Evolutionary conservation across 2,888 invertebrate genomes (phyloP).

Genomic region (Copidosoma aretas): DNA sequence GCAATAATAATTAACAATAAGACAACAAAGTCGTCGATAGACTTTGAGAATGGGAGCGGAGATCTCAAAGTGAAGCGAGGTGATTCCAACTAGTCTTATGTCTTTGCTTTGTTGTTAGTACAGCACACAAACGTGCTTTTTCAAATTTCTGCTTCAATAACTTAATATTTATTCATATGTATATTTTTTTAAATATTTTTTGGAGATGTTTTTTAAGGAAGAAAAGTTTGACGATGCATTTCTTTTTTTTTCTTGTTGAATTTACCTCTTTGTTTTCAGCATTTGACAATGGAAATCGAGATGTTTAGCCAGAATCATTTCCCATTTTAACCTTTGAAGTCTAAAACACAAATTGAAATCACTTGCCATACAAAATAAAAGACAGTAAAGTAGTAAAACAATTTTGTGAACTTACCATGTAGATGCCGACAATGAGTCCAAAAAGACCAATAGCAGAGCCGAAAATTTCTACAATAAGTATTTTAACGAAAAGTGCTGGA

Average conservation of each 20-base stretch:
- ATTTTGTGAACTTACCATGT: slow-evolving; percentile 69
- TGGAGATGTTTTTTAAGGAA: slow-evolving; percentile 22
- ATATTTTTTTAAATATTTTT: background rate
- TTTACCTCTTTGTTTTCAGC: slow-evolving; percentile 15
- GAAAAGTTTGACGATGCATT: slow-evolving; percentile 14
- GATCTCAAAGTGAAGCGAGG: slow-evolving; percentile 38
- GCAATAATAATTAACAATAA: slow-evolving; percentile 32
- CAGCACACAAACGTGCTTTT: slow-evolving; percentile 17
- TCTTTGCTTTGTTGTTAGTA: slow-evolving; percentile 23
- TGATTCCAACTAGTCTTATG: slow-evolving; percentile 8
- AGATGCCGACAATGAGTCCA: slow-evolving; percentile 97
- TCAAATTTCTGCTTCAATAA: slow-evolving; percentile 15
- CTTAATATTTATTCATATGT: slow-evolving; percentile 12
- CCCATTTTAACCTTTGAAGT: slow-evolving; percentile 83
- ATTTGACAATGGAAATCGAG: slow-evolving; percentile 19
- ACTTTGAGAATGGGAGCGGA: slow-evolving; percentile 35
- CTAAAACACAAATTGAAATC: slow-evolving; percentile 45
- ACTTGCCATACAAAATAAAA: background rate
- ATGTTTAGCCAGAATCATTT: slow-evolving; percentile 47
- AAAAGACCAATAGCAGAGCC: slow-evolving; percentile 99
- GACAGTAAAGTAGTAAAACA: background rate
- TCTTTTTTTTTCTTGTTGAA: slow-evolving; percentile 27
- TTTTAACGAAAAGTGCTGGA: slow-evolving; percentile 94
- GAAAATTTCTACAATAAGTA: slow-evolving; percentile 98
- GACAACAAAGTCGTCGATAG: slow-evolving; percentile 32